Conservation (phyloP, 2,888 invertebrate species). For the Dinocampus coccinellae region DNA sequence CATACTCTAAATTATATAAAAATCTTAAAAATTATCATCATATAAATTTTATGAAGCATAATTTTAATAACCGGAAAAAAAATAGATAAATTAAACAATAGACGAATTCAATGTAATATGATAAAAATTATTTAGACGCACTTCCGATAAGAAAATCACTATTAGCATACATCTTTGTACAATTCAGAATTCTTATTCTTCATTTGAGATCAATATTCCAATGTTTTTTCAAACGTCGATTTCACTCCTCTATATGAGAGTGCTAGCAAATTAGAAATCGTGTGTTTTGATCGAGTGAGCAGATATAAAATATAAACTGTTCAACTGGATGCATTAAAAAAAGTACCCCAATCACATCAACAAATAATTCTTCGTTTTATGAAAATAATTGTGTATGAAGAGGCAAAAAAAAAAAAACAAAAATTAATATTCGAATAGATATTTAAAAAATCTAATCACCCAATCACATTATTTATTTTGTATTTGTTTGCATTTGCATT, state of each 20-base stretch:
- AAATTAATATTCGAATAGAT: too few species aligned
- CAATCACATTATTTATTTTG: too few species aligned
- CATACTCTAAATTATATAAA: neutral
- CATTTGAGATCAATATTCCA: neutral
- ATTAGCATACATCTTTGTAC: neutral
- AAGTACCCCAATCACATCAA: neutral
- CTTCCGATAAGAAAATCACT: neutral
- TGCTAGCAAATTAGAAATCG: slow-evolving; percentile 46
- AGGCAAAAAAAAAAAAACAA: neutral
- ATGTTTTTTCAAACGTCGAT: slow-evolving; percentile 14
- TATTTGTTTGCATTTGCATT: too few species aligned
- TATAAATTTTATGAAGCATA: neutral
- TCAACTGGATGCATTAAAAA: slow-evolving; percentile 6
- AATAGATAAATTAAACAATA: neutral
- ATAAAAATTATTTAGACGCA: neutral
- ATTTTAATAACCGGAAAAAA: neutral
- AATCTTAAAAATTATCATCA: neutral
- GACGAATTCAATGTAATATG: neutral
- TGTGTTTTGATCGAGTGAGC: slow-evolving; percentile 46
- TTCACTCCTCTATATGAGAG: slow-evolving; percentile 22
- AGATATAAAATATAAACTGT: slow-evolving; percentile 36
- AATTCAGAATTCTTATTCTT: neutral
- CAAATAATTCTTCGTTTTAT: too few species aligned
- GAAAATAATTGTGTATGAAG: neutral
- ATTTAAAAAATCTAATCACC: too few species aligned